Evolutionary conservation across 2,888 invertebrate species (phyloP), one percentile per base, ranked within the genome.

Genomic region (Synergus japonicus): DNA sequence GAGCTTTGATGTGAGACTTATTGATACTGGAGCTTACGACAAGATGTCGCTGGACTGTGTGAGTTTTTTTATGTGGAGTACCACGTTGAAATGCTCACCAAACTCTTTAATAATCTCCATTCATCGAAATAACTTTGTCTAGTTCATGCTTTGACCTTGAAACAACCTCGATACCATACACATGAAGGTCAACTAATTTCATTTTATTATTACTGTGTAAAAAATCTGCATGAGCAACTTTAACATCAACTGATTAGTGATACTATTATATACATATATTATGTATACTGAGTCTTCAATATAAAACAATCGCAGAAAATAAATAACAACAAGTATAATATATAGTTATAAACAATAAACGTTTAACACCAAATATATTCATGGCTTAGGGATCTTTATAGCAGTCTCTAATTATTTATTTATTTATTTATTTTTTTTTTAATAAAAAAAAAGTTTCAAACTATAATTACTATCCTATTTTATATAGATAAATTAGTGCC

Each of bases 11-110:
- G 86, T 91, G 86, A 90, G 89, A 83, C 85, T 91, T 83, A 91
- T 91, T 88, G 91, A 91, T 88, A 90, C 91, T 78, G 91, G 91
- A 87, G 90, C 86, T 49, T 86, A 85, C 83, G 86, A 88, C 85
- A 87, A 85, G 79, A 85, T 90, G 82, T 83, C 86, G 79, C 84
- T 89, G 85, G 86, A 91, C 79, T 86, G 87, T 79, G 91, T 91
- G 91, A 91, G 91, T 91, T 88, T 87, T 76, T 78, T 64, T 73
- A 10, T 73, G 54, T 49, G 46, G 69, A n/a, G n/a, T 2, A 73
- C 49, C 69, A 77, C 78, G 64, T 78, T 60, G 77, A 76, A 67
- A 79, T 49, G 29, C 73, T 79, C 78, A 77, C 69, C 49, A 29
- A 69, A 69, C 67, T 77, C 63, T n/a, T 41, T 37, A 37, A 9